Evolutionary conservation across 2,888 invertebrate species (phyloP).

Genomic region (Andrena trimmerana): DNA sequence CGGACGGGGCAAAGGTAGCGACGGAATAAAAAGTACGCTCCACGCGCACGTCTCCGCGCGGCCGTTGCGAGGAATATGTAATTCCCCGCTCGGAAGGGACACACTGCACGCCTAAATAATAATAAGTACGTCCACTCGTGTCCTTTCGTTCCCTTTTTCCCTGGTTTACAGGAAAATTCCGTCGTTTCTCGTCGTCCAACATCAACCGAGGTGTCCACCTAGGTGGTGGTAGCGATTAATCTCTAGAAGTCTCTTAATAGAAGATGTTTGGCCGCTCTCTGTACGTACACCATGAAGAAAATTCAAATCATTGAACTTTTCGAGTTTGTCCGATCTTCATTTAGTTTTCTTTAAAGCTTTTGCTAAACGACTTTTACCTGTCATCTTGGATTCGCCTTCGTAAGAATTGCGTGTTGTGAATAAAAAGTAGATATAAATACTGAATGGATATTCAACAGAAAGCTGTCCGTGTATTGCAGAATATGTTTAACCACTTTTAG

Average conservation of each 20-base stretch:
- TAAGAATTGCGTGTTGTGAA: no score
- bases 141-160: constrained; percentile 28
- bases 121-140: constrained; percentile 70
- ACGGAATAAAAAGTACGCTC: constrained; percentile 74
- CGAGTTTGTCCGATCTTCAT: no score
- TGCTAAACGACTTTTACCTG: no score
- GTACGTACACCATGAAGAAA: not conserved
- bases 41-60: constrained; percentile 73
- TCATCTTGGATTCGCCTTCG: no score
- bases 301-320: not conserved
- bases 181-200: not conserved
- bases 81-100: constrained; percentile 74
- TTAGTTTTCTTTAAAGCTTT: no score
- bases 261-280: not conserved
- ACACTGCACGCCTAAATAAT: constrained; percentile 74
- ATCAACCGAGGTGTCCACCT: not conserved
- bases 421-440: no score
- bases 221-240: not conserved
- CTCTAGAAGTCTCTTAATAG: not conserved
- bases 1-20: constrained; percentile 75
- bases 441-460: no score
- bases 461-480: no score
- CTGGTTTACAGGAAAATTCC: not conserved
- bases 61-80: constrained; percentile 77
- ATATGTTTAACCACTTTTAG: no score